These are phyloP conservation scores for Silurus meridionalis DNA, from an alignment of 2,113 vertebrate species.

Conservation along the genomic window DNA sequence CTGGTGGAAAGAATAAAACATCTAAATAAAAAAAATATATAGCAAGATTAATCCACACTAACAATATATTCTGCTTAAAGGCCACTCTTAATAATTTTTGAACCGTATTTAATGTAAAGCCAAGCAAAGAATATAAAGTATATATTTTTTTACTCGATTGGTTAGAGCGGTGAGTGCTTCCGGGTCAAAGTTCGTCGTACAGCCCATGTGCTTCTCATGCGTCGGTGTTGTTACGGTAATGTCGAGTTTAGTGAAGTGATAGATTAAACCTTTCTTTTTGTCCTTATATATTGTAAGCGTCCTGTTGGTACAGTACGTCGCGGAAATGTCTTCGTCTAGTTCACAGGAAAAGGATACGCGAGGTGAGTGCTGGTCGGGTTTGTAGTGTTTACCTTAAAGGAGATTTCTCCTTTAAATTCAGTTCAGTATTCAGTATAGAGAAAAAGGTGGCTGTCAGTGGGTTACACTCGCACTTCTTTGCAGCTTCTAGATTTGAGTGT, in stretches of 20 bases:
- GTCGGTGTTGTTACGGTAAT: neutral
- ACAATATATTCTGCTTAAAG: neutral
- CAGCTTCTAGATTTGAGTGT: constrained; percentile 63
- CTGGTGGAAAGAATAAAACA: constrained; percentile 17
- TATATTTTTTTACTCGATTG: neutral
- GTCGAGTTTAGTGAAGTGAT: neutral
- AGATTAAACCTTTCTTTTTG: neutral
- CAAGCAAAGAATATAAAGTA: neutral
- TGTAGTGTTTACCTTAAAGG: neutral
- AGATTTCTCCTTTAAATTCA: neutral
- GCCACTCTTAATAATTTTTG: rapidly evolving
- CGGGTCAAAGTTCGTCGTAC: constrained; percentile 24
- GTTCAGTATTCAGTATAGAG: neutral
- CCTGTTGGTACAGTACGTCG: neutral
- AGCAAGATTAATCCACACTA: neutral
- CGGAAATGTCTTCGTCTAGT: neutral
- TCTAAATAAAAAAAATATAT: neutral
- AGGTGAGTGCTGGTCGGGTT: neutral
- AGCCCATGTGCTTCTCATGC: neutral
- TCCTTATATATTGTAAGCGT: neutral
- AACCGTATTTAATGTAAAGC: neutral
- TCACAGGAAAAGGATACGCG: neutral
- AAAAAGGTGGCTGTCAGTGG: neutral
- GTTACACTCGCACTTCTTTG: neutral
- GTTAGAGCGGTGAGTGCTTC: constrained; percentile 13